Evolutionary conservation across 1,140 invertebrate species (phyloP).

Genomic region (Thaumatotibia leucotreta): DNA sequence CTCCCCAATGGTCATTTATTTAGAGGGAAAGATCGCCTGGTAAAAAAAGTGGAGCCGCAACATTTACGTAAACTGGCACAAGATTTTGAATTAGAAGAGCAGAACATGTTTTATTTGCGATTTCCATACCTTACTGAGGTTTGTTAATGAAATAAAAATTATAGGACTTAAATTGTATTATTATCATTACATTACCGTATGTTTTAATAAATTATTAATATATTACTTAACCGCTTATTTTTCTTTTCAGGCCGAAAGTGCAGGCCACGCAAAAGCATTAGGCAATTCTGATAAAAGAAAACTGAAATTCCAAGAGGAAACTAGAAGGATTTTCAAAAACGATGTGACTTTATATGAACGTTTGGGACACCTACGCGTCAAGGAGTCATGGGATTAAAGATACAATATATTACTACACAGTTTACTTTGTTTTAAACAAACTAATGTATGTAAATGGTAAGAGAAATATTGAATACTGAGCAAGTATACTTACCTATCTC

Average conservation of each 20-base stretch:
- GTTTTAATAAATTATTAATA: no score
- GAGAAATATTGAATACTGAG: no score
- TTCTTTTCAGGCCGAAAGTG: constrained; percentile 55
- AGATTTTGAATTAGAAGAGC: constrained; percentile 57
- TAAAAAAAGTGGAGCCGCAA: constrained; percentile 52
- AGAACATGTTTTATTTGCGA: constrained; percentile 67
- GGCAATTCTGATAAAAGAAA: constrained; percentile 44
- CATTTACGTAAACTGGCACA: constrained; percentile 42
- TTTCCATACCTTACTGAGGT: constrained; percentile 64
- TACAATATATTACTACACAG: neutral
- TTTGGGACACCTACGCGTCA: constrained; percentile 48
- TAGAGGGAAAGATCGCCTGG: constrained; percentile 61
- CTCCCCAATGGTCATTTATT: constrained; percentile 66
- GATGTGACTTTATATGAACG: constrained; percentile 66
- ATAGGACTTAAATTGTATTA: no score
- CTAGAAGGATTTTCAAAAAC: constrained; percentile 51
- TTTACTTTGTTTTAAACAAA: no score
- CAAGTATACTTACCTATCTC: no score
- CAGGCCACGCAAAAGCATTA: constrained; percentile 56
- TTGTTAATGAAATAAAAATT: constrained; percentile 12
- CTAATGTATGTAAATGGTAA: no score
- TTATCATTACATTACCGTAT: no score
- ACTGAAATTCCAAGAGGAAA: constrained; percentile 25
- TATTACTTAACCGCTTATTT: no score
- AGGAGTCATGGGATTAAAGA: constrained; percentile 56